Percentiles rank a stretch among this genome's conserved stretches.
Conservation (phyloP, 1,140 invertebrate species). For the Bilobella aurantiaca region DNA sequence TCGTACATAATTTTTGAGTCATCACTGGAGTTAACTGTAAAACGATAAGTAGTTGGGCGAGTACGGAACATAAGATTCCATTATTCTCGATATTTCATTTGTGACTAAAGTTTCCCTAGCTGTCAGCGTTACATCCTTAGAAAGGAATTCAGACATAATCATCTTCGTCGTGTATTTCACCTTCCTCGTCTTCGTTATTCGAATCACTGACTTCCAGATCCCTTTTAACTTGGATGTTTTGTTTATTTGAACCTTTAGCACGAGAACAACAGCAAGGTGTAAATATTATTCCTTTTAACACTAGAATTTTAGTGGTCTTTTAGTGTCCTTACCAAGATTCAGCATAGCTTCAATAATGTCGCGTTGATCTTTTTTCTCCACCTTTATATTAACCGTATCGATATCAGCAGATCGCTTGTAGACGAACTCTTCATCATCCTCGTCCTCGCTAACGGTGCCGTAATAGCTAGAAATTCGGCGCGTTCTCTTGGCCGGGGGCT, state of each 20-base stretch:
- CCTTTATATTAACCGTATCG: neutral
- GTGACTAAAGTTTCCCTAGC: too few species aligned
- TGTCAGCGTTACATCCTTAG: too few species aligned
- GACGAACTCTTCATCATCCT: neutral
- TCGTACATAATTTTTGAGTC: too few species aligned
- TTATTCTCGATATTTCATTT: too few species aligned
- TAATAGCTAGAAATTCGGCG: neutral
- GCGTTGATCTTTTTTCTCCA: neutral
- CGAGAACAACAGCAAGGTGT: too few species aligned
- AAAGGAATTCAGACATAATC: neutral
- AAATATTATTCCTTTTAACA: too few species aligned
- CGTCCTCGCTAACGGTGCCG: neutral
- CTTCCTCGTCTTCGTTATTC: constrained; percentile 17
- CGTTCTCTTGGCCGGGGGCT: neutral
- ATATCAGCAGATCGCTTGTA: neutral
- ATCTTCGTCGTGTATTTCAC: neutral
- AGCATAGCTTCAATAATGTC: neutral
- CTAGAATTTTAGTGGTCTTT: too few species aligned
- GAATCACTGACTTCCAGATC: constrained; percentile 16
- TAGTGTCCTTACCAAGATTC: neutral
- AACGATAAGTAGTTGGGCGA: too few species aligned
- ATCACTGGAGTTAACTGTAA: too few species aligned
- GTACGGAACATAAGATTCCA: too few species aligned
- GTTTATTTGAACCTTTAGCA: too few species aligned
- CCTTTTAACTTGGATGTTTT: too few species aligned